phyloP scores from a whole-genome alignment of 1,140 invertebrate genomes.

The Lamellibrachia luymesi region DNA sequence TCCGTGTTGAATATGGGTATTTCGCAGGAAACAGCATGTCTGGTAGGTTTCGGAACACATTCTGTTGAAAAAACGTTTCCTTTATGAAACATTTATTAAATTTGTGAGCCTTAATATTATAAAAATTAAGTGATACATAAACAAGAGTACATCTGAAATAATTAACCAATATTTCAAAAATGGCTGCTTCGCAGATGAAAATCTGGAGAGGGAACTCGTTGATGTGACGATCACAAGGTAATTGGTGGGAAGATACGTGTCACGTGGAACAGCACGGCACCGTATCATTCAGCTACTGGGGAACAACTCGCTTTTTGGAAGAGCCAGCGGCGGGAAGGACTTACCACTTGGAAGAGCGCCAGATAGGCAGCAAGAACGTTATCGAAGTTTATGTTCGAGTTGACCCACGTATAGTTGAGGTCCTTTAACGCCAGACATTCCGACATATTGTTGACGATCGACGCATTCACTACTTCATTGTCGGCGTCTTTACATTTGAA shows the following conservation, averaged over 20 bases:
- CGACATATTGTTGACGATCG: constrained; percentile 82
- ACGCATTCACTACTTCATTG: constrained; percentile 65
- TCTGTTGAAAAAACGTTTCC: too few species aligned
- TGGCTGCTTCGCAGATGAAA: not conserved
- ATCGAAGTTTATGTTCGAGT: constrained; percentile 97
- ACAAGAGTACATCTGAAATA: not conserved
- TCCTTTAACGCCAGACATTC: constrained; percentile 28
- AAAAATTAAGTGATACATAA: too few species aligned
- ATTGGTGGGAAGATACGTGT: not conserved
- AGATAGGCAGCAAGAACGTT: constrained; percentile 96
- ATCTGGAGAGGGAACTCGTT: too few species aligned
- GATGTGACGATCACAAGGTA: too few species aligned
- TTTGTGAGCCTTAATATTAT: too few species aligned
- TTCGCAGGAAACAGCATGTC: too few species aligned
- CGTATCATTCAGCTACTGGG: not conserved
- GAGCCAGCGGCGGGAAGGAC: not conserved
- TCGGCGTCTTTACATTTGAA: constrained; percentile 40
- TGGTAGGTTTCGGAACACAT: too few species aligned
- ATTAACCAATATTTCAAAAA: not conserved
- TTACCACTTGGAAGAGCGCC: constrained; percentile 90
- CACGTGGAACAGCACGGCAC: not conserved
- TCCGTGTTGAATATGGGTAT: too few species aligned
- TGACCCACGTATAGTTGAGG: constrained; percentile 87
- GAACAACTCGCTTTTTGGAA: not conserved
- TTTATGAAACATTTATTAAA: too few species aligned